Percentiles rank a stretch among this genome's conserved stretches.
Conservation (phyloP, 2,888 invertebrate genomes). For the Plebejus argus region DNA sequence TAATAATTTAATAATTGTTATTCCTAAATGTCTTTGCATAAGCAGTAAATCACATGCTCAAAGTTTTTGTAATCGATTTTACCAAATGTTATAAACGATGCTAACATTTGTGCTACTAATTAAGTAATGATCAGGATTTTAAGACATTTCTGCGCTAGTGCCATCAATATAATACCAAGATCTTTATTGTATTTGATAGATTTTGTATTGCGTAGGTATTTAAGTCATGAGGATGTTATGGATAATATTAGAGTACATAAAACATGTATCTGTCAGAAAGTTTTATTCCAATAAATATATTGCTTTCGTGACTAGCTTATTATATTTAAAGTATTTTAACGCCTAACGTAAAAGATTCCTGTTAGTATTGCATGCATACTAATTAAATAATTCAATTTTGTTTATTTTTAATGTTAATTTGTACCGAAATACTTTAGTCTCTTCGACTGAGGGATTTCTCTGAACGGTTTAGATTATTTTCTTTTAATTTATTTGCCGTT, state of each 20-base stretch:
- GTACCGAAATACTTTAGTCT: constrained; percentile 55
- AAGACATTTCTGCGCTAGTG: constrained; percentile 58
- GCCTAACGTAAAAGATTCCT: constrained; percentile 59
- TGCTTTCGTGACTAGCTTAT: constrained; percentile 73
- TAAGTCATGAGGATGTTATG: constrained; percentile 71
- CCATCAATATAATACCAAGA: constrained; percentile 50
- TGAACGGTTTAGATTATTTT: constrained; percentile 55
- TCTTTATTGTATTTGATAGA: constrained; percentile 38
- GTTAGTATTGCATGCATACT: constrained; percentile 69
- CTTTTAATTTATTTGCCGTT: constrained; percentile 66
- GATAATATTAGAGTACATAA: constrained; percentile 51
- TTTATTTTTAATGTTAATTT: constrained; percentile 56
- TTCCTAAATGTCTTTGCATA: background rate
- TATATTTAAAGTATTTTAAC: constrained; percentile 55
- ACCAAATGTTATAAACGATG: constrained; percentile 53
- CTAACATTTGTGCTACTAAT: constrained; percentile 52
- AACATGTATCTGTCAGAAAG: constrained; percentile 37
- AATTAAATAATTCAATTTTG: constrained; percentile 34
- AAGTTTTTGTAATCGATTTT: background rate
- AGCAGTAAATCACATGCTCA: background rate
- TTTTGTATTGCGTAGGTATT: constrained; percentile 39
- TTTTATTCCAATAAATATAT: constrained; percentile 47
- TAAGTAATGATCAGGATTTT: constrained; percentile 40
- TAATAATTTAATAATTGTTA: background rate
- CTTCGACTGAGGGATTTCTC: constrained; percentile 55